These are phyloP conservation scores for Amphiprion clarkii DNA, from an alignment of 2,797 vertebrate species.

Conservation along the genomic window DNA sequence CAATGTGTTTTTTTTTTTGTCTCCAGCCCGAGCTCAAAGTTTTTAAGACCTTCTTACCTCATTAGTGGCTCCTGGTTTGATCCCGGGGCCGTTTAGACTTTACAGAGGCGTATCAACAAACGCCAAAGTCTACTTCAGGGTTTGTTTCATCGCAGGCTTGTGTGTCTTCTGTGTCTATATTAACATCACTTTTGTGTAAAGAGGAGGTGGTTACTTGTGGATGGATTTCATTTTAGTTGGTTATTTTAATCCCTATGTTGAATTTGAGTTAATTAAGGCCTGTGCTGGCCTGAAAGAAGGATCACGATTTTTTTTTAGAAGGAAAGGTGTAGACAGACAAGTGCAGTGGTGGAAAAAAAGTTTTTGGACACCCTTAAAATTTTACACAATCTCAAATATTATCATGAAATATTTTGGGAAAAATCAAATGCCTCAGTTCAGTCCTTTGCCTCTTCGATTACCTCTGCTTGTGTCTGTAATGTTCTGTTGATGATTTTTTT, in stretches of 20 bases:
- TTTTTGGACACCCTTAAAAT: too few species aligned
- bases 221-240: slow-evolving; percentile 41
- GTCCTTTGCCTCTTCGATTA: too few species aligned
- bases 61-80: slow-evolving; percentile 58
- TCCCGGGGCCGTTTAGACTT: slow-evolving; percentile 24
- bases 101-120: slow-evolving; percentile 29
- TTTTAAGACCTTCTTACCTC: slow-evolving; percentile 40
- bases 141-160: slow-evolving; percentile 4
- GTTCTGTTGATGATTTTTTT: too few species aligned
- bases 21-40: slow-evolving; percentile 37
- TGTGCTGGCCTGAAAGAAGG: slow-evolving; percentile 9
- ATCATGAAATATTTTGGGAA: too few species aligned
- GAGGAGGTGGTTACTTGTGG: slow-evolving; percentile 19
- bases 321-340: slow-evolving; percentile 19
- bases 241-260: slow-evolving; percentile 24
- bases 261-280: slow-evolving; percentile 33
- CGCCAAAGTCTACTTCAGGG: slow-evolving; percentile 11
- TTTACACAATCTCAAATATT: too few species aligned
- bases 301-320: slow-evolving; percentile 24
- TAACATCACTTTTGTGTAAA: slow-evolving; percentile 9
- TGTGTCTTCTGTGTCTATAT: slow-evolving; percentile 13
- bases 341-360: background rate
- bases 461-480: too few species aligned
- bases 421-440: too few species aligned
- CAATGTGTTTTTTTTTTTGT: slow-evolving; percentile 34